Evolutionary conservation across 2,113 vertebrate genomes (phyloP).

Genomic region (Cyprinodon brontotheroides): DNA sequence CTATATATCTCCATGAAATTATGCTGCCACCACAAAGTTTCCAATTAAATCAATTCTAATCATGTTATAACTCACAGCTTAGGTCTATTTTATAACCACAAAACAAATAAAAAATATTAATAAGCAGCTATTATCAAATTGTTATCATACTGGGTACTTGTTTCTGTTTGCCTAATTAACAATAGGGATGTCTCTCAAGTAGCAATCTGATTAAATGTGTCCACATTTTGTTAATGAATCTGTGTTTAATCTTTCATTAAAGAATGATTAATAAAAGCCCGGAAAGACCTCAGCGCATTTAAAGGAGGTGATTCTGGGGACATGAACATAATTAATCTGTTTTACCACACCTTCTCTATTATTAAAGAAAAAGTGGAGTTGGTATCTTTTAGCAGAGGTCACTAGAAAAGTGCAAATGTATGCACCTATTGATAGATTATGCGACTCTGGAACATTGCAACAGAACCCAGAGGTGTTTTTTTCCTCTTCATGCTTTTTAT

Average conservation of each 20-base stretch:
- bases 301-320: conserved; percentile 42
- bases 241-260: conserved; percentile 64
- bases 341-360: conserved; percentile 26
- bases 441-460: neutral
- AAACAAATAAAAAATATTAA: too few species aligned
- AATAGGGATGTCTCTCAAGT: conserved; percentile 27
- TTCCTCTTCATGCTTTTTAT: conserved; percentile 30
- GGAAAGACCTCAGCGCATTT: conserved; percentile 36
- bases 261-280: conserved; percentile 63
- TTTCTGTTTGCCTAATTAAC: conserved; percentile 43
- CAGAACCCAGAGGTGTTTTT: neutral
- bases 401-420: conserved; percentile 37
- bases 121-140: neutral
- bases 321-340: conserved; percentile 59
- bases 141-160: conserved; percentile 12
- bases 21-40: neutral
- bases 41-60: neutral
- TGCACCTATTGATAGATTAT: conserved; percentile 27
- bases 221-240: conserved; percentile 52
- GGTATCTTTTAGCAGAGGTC: conserved; percentile 47
- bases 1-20: neutral
- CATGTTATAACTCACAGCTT: neutral
- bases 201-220: conserved; percentile 50
- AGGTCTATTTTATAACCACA: too few species aligned
- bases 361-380: conserved; percentile 45